Evolutionary conservation across 2,797 vertebrate genomes (phyloP), one percentile per base, ranked within the genome.

Genomic region (Sebastiscus tertius): DNA sequence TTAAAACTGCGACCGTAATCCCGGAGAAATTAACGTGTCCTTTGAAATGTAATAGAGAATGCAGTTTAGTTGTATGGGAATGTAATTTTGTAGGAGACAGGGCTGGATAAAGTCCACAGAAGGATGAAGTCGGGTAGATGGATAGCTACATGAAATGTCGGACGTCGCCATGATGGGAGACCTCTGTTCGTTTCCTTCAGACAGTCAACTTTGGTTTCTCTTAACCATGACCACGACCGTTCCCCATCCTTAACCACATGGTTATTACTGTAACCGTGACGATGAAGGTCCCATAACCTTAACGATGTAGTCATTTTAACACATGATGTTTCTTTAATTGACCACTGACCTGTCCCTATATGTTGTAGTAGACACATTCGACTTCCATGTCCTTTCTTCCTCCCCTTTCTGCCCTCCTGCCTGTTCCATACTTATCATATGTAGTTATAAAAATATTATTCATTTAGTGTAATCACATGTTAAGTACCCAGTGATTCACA

Each of bases 401-500:
- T 54, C 36, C 0, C 27, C 14, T 72, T 27, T 62, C 67, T 54
- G 26, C 29, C 68, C 62, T 61, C 14, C 26, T 8, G 7, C 31
- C n/a, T 59, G 2, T 78, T 78, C 60, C 29, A 12, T 62, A 31
- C 70, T 55, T 82, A 72, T 80, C 75, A 77, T 66, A 75, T 83
- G 56, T 36, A 75, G 74, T 77, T 80, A 34, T 39, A 63, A 65
- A 82, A 85, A 83, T 79, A 78, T 74, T 60, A 87, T 81, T 82
- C 81, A 84, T 88, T 91, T 83, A 81, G 68, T 29, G 49, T 89
- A 91, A 92, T 94, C 86, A 79, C 85, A 92, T 20, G 34, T 49
- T 82, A 85, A 89, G 85, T 72, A 76, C 81, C 67, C 72, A 1
- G 74, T 80, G 72, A 86, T 87, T 88, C 82, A 62, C 49, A 82